Evolutionary conservation across 2,888 invertebrate species (phyloP).

Genomic region (Charanyca ferruginea): DNA sequence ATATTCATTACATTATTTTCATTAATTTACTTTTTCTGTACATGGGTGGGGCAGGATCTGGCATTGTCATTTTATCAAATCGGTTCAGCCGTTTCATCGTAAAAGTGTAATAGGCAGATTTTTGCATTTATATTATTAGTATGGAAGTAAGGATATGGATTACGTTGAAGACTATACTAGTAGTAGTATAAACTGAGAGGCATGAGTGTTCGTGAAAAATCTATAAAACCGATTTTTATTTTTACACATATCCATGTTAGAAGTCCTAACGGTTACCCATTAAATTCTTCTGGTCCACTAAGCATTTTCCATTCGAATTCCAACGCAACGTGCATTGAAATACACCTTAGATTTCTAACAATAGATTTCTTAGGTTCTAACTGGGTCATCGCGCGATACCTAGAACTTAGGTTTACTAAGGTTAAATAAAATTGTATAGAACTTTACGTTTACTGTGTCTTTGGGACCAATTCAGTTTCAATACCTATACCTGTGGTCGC

Average conservation of each 20-base stretch:
- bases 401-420: neutral
- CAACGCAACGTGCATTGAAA: constrained; percentile 19
- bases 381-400: constrained; percentile 25
- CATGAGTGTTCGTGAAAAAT: neutral
- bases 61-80: too few species aligned
- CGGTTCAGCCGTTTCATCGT: too few species aligned
- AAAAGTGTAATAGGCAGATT: too few species aligned
- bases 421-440: neutral
- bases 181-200: too few species aligned
- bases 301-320: constrained; percentile 34
- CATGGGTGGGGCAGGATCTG: too few species aligned
- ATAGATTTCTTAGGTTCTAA: constrained; percentile 46
- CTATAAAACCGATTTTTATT: neutral
- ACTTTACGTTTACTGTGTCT: constrained; percentile 1
- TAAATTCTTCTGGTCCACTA: constrained; percentile 47
- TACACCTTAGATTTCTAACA: constrained; percentile 39
- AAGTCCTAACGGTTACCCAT: constrained; percentile 27
- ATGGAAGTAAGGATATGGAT: too few species aligned
- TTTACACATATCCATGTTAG: neutral
- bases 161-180: too few species aligned
- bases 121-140: too few species aligned
- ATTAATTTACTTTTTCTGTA: too few species aligned
- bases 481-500: too few species aligned
- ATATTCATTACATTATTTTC: too few species aligned
- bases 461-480: too few species aligned